Evolutionary conservation across 2,888 invertebrate species (phyloP).

Genomic region (Baccha elongata): DNA sequence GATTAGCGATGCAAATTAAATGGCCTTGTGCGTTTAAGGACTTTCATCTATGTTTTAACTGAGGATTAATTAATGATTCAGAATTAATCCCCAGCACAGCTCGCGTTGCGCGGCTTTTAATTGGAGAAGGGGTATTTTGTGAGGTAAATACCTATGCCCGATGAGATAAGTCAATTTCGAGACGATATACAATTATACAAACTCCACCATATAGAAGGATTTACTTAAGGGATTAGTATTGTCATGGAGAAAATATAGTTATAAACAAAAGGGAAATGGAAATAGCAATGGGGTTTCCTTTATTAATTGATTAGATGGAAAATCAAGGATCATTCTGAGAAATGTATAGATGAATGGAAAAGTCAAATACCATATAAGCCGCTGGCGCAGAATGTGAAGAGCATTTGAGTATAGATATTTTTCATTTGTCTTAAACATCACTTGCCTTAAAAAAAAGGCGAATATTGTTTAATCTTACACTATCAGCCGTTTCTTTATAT

Average conservation of each 20-base stretch:
- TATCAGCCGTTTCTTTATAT: too few species aligned
- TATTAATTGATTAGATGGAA: too few species aligned
- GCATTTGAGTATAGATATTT: too few species aligned
- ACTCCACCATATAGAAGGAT: background rate
- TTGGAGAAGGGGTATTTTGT: background rate
- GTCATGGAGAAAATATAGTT: background rate
- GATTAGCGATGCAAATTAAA: slow-evolving; percentile 73
- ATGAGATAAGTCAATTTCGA: background rate
- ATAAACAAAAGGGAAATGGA: slow-evolving; percentile 3
- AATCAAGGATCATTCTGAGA: too few species aligned
- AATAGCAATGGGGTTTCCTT: background rate
- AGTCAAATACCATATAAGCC: too few species aligned
- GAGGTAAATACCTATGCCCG: background rate
- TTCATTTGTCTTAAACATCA: too few species aligned
- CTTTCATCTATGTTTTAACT: slow-evolving; percentile 60
- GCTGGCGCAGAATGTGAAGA: too few species aligned
- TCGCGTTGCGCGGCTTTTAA: background rate
- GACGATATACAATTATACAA: background rate
- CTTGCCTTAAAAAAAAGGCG: too few species aligned
- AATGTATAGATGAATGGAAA: too few species aligned
- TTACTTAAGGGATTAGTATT: background rate
- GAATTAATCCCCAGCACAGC: slow-evolving; percentile 58
- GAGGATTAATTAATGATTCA: slow-evolving; percentile 68
- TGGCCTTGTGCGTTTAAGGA: slow-evolving; percentile 68
- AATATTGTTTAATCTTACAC: too few species aligned